Conservation (phyloP, 1,140 invertebrate species). For the Dufourea novaeangliae region DNA sequence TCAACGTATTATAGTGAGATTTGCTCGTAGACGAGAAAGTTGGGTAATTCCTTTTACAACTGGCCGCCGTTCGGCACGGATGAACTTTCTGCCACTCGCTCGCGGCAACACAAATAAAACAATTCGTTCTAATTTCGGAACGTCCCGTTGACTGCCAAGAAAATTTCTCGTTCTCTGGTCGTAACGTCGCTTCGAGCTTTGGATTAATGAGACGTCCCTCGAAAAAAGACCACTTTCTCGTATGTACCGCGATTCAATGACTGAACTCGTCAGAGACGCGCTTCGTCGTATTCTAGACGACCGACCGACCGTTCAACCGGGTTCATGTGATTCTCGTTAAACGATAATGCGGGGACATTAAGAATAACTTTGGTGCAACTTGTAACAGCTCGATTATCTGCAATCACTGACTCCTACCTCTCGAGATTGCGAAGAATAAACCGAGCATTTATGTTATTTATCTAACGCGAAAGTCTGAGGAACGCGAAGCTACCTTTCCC, state of each 20-base stretch:
- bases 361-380: background rate
- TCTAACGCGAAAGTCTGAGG: background rate
- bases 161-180: constrained; percentile 34
- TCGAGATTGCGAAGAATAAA: background rate
- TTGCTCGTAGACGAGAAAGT: constrained; percentile 48
- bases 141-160: constrained; percentile 15
- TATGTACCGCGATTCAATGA: too few relatives aligned
- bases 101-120: constrained; percentile 48
- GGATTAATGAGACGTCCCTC: constrained; percentile 51
- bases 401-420: too few relatives aligned
- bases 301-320: background rate
- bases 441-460: constrained; percentile 8
- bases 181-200: constrained; percentile 7
- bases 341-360: background rate
- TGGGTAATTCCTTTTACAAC: constrained; percentile 59
- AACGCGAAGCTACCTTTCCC: background rate
- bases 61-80: background rate
- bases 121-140: constrained; percentile 32
- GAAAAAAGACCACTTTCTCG: background rate
- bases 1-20: constrained; percentile 58
- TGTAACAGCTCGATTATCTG: background rate
- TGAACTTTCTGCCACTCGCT: background rate
- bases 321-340: constrained; percentile 12
- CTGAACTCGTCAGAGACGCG: background rate
- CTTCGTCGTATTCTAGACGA: background rate